Evolutionary conservation across 2,113 vertebrate species (phyloP), one percentile per base, ranked within the genome.

Genomic region (Apteryx mantelli): DNA sequence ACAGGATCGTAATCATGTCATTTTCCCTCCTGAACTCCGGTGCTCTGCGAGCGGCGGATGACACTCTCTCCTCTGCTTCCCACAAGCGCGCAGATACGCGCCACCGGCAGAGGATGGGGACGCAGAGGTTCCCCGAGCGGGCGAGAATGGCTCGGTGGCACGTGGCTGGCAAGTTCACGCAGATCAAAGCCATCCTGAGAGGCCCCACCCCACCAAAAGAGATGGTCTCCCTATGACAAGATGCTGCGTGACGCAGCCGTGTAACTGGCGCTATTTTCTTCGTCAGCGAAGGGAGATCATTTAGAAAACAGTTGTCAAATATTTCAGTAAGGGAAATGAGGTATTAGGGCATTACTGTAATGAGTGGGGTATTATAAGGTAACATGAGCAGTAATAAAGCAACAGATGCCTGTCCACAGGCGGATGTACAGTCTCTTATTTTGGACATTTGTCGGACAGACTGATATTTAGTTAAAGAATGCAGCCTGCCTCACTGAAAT

Each of bases 111-210:
- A 96, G 93, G 86, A 95, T 84, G 61, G 71, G 84, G 70, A 94
- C 89, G 78, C 88, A 82, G 8, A 20, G 79, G 68, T 85, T 96
- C 91, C 94, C 92, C 78, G 0, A 66, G 83, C 89, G 91, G 83
- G 42, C 82, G 56, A 75, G 76, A 91, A 93, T 60, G 95, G 76
- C 83, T 95, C 94, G 83, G 50, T 66, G 69, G 61, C 91, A 78
- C 36, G 46, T 69, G 84, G 95, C 44, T 76, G 96, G 82, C 89
- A 93, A 85, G 82, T 79, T 93, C 80, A 70, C 81, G 96, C 78
- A 78, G 90, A 95, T 96, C 93, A 94, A 93, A 94, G 88, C 82
- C 80, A 82, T 95, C 94, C 92, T 55, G 76, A 89, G 91, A 65
- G 48, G 55, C 80, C 84, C 55, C 2, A 13, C 66, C 22, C 26